phyloP scores from a whole-genome alignment of 2,888 invertebrate species.

The Strigamia maritima region DNA sequence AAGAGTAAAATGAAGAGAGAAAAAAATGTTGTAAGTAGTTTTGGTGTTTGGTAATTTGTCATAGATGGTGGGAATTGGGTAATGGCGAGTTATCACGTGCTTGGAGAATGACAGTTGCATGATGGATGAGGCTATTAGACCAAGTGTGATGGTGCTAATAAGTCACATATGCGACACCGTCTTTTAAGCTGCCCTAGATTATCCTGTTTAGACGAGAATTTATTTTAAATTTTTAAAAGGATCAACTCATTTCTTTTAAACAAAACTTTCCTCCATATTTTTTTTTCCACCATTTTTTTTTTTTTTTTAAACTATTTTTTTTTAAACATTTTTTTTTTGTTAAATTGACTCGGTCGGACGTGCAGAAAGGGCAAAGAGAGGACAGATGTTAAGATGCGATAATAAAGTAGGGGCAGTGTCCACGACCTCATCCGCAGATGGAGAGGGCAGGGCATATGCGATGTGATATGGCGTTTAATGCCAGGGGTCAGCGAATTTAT shows the following conservation, averaged over 20 bases:
- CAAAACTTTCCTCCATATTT: neutral
- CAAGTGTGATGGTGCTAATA: constrained; percentile 5
- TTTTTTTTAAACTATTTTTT: neutral
- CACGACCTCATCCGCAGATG: constrained; percentile 1
- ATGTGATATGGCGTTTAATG: constrained; percentile 24
- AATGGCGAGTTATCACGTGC: constrained; percentile 2
- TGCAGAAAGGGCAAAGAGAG: neutral
- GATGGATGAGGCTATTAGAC: constrained; percentile 27
- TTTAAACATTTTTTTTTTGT: neutral
- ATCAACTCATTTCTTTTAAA: neutral
- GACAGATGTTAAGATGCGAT: constrained; percentile 9
- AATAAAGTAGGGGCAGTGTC: neutral
- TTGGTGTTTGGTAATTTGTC: neutral
- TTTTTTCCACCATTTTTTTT: neutral
- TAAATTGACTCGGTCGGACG: neutral
- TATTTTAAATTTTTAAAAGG: neutral
- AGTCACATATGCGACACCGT: constrained; percentile 12
- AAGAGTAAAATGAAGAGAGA: no score
- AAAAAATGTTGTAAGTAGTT: neutral
- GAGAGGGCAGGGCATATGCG: neutral
- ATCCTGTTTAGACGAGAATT: constrained; percentile 7
- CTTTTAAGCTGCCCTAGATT: constrained; percentile 1
- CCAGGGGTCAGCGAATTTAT: constrained; percentile 22
- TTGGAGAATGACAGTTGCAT: neutral
- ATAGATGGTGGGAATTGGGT: neutral